These are phyloP conservation scores for Apodemia duryi DNA, from an alignment of 2,888 invertebrate genomes.

Conservation along the genomic window DNA sequence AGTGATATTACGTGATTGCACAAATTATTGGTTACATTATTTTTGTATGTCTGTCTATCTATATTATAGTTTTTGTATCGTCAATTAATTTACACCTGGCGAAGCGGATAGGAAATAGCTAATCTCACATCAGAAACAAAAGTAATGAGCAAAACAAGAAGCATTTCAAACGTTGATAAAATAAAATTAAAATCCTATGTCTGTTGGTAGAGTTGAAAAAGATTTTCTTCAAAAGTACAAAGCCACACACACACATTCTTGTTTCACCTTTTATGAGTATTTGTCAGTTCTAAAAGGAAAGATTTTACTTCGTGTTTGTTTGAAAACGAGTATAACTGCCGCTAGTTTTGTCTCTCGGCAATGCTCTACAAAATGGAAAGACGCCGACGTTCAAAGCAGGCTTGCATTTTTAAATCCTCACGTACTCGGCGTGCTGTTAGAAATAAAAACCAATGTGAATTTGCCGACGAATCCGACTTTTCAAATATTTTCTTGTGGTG, in stretches of 20 bases:
- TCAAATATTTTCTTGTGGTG: constrained; percentile 20
- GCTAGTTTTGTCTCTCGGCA: constrained; percentile 67
- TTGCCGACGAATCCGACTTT: constrained; percentile 24
- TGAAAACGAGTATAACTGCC: constrained; percentile 72
- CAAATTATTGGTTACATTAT: too few species aligned
- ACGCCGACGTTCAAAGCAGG: constrained; percentile 59
- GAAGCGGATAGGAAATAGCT: too few species aligned
- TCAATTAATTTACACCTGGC: too few species aligned
- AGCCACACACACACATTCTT: constrained; percentile 53
- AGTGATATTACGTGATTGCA: too few species aligned
- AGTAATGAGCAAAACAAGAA: too few species aligned
- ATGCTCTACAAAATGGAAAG: constrained; percentile 67
- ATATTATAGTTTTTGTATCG: too few species aligned
- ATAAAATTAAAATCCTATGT: not conserved
- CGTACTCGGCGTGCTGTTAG: constrained; percentile 31
- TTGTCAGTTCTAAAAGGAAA: constrained; percentile 65
- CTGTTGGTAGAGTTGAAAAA: constrained; percentile 30
- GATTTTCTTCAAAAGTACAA: constrained; percentile 42
- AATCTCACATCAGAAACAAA: too few species aligned
- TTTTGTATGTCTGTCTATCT: too few species aligned
- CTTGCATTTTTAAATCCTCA: constrained; percentile 64
- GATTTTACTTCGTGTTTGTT: constrained; percentile 62
- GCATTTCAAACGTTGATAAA: too few species aligned
- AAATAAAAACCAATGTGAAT: constrained; percentile 23
- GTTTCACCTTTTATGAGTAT: constrained; percentile 64